phyloP scores from a whole-genome alignment of 2,888 invertebrate genomes.

The Stratiomys singularior region DNA sequence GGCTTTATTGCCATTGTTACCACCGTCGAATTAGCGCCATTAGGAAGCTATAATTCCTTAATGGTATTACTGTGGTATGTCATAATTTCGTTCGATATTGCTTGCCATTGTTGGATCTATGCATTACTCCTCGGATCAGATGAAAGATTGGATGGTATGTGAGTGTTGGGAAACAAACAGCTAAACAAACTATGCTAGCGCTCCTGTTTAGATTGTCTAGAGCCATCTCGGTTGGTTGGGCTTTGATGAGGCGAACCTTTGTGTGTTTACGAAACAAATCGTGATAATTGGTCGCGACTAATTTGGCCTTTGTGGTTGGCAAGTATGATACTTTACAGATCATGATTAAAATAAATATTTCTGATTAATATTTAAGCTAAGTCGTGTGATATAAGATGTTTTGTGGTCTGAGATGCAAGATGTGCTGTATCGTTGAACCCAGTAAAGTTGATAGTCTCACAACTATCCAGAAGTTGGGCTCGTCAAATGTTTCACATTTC shows the following conservation, averaged over 20 bases:
- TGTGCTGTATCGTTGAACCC: no score
- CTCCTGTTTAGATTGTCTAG: slow-evolving; percentile 31
- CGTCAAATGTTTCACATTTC: no score
- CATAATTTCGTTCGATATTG: slow-evolving; percentile 34
- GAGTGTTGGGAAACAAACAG: slow-evolving; percentile 36
- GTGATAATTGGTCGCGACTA: slow-evolving; percentile 45
- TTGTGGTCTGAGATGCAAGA: neutral
- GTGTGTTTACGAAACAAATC: slow-evolving; percentile 40
- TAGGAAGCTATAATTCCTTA: slow-evolving; percentile 34
- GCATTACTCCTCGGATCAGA: neutral
- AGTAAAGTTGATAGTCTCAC: no score
- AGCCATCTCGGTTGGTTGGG: slow-evolving; percentile 14
- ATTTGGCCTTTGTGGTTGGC: slow-evolving; percentile 32
- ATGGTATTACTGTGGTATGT: slow-evolving; percentile 34
- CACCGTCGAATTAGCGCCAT: slow-evolving; percentile 41
- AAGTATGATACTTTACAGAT: neutral
- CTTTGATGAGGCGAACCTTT: neutral
- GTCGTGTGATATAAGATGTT: neutral
- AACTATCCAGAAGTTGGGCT: no score
- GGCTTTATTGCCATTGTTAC: neutral
- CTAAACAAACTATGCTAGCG: neutral
- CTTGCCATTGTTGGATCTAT: slow-evolving; percentile 8
- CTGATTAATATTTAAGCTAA: neutral
- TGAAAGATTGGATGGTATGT: neutral
- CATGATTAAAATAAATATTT: neutral